Conservation (phyloP, 2,113 vertebrate species). For the pig (Sus scrofa) region DNA sequence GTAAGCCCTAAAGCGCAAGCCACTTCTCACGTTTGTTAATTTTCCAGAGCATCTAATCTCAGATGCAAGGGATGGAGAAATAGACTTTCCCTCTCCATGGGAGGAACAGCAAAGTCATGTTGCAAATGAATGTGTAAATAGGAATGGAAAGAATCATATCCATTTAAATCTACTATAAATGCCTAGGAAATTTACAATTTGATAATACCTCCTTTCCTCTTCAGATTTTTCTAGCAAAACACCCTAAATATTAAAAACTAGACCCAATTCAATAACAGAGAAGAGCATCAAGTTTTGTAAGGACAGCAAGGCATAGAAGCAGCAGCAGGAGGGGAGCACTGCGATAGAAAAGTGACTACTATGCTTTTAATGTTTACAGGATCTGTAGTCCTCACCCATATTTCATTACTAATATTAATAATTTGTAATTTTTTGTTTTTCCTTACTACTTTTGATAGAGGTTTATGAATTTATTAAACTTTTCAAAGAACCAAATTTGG, state of each 20-base stretch:
- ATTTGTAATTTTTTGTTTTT: background rate
- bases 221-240: background rate
- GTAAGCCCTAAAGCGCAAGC: background rate
- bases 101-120: background rate
- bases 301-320: too few species aligned
- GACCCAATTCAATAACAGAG: background rate
- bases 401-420: background rate
- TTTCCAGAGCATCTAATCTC: constrained; percentile 22
- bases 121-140: background rate
- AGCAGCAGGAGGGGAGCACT: background rate
- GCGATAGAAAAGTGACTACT: background rate
- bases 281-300: accelerated
- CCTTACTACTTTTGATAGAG: background rate
- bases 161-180: background rate
- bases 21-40: background rate
- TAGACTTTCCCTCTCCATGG: background rate
- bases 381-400: background rate
- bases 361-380: background rate
- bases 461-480: background rate
- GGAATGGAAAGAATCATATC: background rate
- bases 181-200: background rate
- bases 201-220: background rate
- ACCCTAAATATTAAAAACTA: background rate
- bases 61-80: background rate
- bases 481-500: background rate